phyloP scores from a whole-genome alignment of 2,888 invertebrate genomes.

The Ceramica pisi region DNA sequence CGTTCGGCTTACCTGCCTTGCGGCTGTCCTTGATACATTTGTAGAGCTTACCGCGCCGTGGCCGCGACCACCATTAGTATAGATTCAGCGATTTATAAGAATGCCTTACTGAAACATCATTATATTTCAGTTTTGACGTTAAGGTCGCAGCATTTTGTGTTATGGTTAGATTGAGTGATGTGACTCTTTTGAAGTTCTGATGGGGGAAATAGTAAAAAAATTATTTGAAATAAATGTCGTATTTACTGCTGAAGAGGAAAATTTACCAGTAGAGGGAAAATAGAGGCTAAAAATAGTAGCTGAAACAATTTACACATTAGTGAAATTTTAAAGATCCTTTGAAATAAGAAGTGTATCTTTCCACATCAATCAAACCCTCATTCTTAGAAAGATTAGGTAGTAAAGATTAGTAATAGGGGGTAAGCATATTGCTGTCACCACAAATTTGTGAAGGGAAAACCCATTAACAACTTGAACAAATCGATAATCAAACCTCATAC shows the following conservation, averaged over 20 bases:
- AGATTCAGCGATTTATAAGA: constrained; percentile 42
- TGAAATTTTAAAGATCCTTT: no score
- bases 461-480: background rate
- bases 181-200: background rate
- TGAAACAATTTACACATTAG: no score
- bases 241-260: background rate
- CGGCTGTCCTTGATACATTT: constrained; percentile 27
- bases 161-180: background rate
- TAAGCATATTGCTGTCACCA: no score
- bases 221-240: no score
- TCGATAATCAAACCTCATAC: background rate
- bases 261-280: no score
- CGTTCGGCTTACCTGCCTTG: constrained; percentile 39
- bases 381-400: no score
- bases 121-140: constrained; percentile 16
- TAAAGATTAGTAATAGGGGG: no score
- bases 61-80: constrained; percentile 38
- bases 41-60: constrained; percentile 37
- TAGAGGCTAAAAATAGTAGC: background rate
- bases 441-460: no score
- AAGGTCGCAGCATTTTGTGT: constrained; percentile 6
- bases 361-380: no score
- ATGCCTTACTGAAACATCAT: constrained; percentile 34
- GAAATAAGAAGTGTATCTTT: no score
- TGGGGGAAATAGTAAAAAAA: background rate